Conservation (phyloP, 1,140 invertebrate genomes). For the Aphelenchoides besseyi region DNA sequence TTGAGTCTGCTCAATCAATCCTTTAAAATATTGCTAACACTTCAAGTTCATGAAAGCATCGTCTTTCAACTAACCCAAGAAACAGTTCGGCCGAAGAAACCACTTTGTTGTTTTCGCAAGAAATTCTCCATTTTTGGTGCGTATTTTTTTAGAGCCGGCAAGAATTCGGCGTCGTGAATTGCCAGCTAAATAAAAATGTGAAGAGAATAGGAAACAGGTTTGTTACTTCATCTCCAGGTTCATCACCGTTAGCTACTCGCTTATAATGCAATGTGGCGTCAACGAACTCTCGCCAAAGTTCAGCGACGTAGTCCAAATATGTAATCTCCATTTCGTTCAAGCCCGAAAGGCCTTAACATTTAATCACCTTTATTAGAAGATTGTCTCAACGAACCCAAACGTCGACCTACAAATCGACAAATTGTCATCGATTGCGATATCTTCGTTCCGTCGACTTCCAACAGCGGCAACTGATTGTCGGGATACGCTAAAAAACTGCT, state of each 20-base stretch:
- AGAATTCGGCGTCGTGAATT: neutral
- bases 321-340: conserved; percentile 7
- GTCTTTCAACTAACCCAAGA: no score
- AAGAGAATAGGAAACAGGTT: no score
- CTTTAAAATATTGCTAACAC: no score
- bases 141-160: conserved; percentile 3
- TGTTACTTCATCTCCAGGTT: neutral
- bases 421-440: conserved; percentile 14
- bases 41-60: no score
- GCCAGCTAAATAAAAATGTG: neutral
- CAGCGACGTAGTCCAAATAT: conserved; percentile 14
- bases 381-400: neutral
- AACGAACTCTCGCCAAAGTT: conserved; percentile 8
- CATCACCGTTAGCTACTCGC: neutral
- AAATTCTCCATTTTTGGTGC: neutral
- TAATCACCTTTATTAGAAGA: neutral
- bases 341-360: neutral
- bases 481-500: conserved; percentile 1
- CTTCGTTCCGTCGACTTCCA: conserved; percentile 4
- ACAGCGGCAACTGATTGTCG: conserved; percentile 7
- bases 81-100: neutral
- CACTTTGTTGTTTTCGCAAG: neutral
- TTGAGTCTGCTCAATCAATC: no score
- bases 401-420: neutral
- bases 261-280: neutral